A percentile compares a stretch with the other conserved stretches of the same genome.
These are phyloP conservation scores for Heliconius aoede DNA, from an alignment of 2,888 invertebrate species.

Conservation along the genomic window DNA sequence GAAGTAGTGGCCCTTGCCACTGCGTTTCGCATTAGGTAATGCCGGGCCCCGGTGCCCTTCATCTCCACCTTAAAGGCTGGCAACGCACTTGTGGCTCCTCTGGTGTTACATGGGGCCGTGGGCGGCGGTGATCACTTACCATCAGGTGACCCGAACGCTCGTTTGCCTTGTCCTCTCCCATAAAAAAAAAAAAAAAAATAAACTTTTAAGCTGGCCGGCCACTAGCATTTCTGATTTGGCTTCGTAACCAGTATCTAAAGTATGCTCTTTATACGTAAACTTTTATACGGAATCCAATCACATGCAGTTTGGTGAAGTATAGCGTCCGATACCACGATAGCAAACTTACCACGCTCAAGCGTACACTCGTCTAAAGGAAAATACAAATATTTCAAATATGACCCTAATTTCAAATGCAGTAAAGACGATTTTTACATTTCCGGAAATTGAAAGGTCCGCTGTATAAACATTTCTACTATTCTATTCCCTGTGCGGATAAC, in stretches of 20 bases:
- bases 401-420: slow-evolving; percentile 21
- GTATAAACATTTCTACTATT: slow-evolving; percentile 59
- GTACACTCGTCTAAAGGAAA: slow-evolving; percentile 46
- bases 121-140: no score
- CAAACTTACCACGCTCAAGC: slow-evolving; percentile 65
- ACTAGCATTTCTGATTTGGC: slow-evolving; percentile 36
- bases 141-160: no score
- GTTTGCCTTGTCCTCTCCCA: no score
- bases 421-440: slow-evolving; percentile 24
- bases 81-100: no score
- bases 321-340: slow-evolving; percentile 52
- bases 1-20: no score
- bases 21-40: no score
- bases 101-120: no score
- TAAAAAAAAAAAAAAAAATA: no score
- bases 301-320: slow-evolving; percentile 63
- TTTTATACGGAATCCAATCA: slow-evolving; percentile 75
- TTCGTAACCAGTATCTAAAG: slow-evolving; percentile 57
- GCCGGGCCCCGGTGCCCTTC: no score
- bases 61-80: no score
- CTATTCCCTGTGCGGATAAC: slow-evolving; percentile 78
- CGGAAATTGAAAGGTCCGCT: slow-evolving; percentile 13
- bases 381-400: slow-evolving; percentile 3
- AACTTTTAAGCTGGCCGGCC: slow-evolving; percentile 10
- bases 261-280: slow-evolving; percentile 70